Evolutionary conservation across 2,888 invertebrate genomes (phyloP).

Genomic region (Imbricaverruca yamaguchii): DNA sequence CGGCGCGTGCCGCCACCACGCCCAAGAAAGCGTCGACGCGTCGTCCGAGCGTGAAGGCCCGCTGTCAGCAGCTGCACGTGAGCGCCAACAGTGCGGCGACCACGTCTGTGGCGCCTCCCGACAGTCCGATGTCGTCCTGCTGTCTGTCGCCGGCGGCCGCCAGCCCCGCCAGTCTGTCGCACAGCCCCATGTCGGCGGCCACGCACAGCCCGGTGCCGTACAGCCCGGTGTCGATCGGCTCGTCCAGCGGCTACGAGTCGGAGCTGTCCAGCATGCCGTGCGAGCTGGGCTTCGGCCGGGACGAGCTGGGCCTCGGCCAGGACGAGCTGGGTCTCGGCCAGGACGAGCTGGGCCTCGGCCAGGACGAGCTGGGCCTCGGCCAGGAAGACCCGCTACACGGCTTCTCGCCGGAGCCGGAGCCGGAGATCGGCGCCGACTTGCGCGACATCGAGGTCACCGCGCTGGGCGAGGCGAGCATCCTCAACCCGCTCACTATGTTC

Average conservation of each 20-base stretch:
- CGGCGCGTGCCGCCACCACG: background rate
- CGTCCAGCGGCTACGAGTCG: conserved; percentile 13
- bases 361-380: background rate
- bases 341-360: background rate
- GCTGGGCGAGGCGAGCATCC: background rate
- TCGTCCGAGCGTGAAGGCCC: background rate
- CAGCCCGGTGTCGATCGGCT: conserved; percentile 16
- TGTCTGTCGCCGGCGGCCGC: background rate
- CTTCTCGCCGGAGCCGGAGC: background rate
- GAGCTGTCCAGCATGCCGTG: background rate
- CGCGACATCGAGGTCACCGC: conserved; percentile 5
- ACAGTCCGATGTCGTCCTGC: conserved; percentile 1
- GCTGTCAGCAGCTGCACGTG: background rate
- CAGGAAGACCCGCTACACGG: conserved; percentile 14
- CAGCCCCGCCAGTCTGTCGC: background rate
- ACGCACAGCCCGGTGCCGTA: background rate
- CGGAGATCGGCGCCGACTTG: conserved; percentile 14
- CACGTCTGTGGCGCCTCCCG: background rate
- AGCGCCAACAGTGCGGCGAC: background rate
- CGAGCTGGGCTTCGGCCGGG: background rate
- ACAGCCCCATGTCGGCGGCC: background rate
- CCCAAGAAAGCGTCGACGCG: background rate
- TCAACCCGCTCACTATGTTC: conserved; percentile 13
- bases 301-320: background rate
- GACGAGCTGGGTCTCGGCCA: background rate